phyloP scores from a whole-genome alignment of 2,113 vertebrate genomes.

The Toxostoma redivivum region DNA sequence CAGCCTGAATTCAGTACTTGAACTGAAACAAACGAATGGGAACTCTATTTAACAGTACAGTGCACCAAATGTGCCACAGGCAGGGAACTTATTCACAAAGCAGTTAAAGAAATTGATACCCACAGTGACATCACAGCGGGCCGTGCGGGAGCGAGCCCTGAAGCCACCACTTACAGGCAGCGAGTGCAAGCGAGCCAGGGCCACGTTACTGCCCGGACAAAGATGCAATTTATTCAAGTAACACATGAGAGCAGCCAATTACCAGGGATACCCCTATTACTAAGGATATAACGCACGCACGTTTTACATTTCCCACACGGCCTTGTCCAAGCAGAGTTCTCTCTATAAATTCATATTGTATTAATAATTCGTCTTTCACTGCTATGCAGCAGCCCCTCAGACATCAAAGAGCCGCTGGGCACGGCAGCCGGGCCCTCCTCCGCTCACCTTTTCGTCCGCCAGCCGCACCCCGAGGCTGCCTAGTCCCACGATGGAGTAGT shows the following conservation, averaged over 20 bases:
- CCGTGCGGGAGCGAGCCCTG: accelerated
- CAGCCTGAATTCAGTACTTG: accelerated
- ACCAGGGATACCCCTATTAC: accelerated
- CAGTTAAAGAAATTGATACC: accelerated
- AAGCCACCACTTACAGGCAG: accelerated
- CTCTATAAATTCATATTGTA: background rate
- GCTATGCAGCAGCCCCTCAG: background rate
- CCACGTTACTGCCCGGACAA: background rate
- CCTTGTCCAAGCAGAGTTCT: accelerated
- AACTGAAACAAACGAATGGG: accelerated
- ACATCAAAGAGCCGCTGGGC: background rate
- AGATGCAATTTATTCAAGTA: accelerated
- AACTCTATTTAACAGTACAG: background rate
- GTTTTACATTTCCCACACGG: background rate
- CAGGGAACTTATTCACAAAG: background rate
- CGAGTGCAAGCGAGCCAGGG: accelerated
- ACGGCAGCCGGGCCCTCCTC: background rate
- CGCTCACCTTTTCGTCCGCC: slow-evolving; percentile 82
- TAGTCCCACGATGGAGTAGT: slow-evolving; percentile 86
- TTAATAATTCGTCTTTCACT: accelerated
- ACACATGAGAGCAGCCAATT: accelerated
- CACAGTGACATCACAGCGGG: accelerated
- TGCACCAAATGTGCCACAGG: accelerated
- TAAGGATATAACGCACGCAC: accelerated
- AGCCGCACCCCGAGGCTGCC: slow-evolving; percentile 77